Evolutionary conservation across 2,113 vertebrate genomes (phyloP), one percentile per base, ranked within the genome.

Genomic region (Stomatorhinus ivindoensis): DNA sequence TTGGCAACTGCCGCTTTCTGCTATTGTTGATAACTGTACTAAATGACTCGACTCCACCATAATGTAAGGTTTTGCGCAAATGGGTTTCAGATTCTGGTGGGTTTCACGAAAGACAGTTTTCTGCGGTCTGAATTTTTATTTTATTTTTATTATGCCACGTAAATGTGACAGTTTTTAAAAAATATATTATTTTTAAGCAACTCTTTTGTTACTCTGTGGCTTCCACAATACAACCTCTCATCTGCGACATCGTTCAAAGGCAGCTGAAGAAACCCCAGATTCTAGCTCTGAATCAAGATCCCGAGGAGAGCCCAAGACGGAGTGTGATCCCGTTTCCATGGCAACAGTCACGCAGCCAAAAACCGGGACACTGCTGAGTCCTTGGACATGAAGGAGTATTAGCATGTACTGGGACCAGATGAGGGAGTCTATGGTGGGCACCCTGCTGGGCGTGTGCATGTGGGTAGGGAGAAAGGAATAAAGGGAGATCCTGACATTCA

Each of bases 261-360:
- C 86, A 31, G 47, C 27, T 19, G 51, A 61, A 89, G 88, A 89
- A 85, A 4, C 51, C n/a, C n/a, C 53, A 58, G 27, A 19, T 44
- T 27, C 6, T 61, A 31, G n/a, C 80, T n/a, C 19, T 3, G 53
- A 85, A 44, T 86, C n/a, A 61, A 83, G 88, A 89, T 89, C 82
- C 50, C 1, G 65, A 51, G 53, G 39, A 87, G 51, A 50, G 87
- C 27, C 53, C 15, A 53, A 48, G 44, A 48, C 31, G 46, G 21
- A 69, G 89, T 21, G 82, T 21, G 83, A 86, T 69, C 82, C 86
- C 13, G 83, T 89, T 86, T 50, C 89, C 53, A 89, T 53, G 83
- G 83, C 39, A 86, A 86, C 89, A 21, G 17, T 47, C n/a, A 17
- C 46, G 27, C 31, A 50, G 47, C 58, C 48, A 9, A 44, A 55